A percentile compares a stretch with the other conserved stretches of the same genome.
Conservation (phyloP, 2,888 invertebrate genomes). For the Agelastica alni region DNA sequence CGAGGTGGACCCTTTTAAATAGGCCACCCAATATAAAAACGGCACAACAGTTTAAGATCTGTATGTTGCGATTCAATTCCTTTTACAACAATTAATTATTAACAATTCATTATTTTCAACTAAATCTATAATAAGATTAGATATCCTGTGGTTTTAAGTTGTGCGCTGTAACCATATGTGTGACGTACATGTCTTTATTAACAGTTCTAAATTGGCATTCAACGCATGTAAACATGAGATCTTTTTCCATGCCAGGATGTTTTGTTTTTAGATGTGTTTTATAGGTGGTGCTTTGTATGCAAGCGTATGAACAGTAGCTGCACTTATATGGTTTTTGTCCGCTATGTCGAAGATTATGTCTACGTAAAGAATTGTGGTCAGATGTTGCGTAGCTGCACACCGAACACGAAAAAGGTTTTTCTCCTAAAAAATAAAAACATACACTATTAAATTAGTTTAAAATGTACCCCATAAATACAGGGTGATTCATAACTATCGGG, state of each 20-base stretch:
- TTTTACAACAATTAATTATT: background rate
- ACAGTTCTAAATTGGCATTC: conserved; percentile 68
- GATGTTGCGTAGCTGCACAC: conserved; percentile 73
- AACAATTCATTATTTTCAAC: background rate
- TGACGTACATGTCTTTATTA: conserved; percentile 65
- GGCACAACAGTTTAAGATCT: background rate
- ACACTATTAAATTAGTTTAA: no score
- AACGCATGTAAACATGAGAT: conserved; percentile 65
- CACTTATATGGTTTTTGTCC: conserved; percentile 78
- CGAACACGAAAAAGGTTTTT: conserved; percentile 78
- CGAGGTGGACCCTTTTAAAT: background rate
- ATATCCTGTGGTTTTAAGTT: conserved; percentile 54
- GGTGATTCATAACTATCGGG: no score
- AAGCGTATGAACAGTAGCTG: conserved; percentile 76
- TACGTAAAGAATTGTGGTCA: conserved; percentile 80
- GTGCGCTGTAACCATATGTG: conserved; percentile 61
- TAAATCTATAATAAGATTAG: background rate
- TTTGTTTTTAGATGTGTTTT: conserved; percentile 78
- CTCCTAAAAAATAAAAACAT: conserved; percentile 59
- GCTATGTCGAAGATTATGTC: conserved; percentile 78
- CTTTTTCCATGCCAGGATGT: conserved; percentile 71
- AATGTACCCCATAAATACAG: no score
- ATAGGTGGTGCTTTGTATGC: conserved; percentile 79
- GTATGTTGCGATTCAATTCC: background rate
- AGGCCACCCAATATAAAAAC: background rate